These are phyloP conservation scores for Falco punctatus DNA, from an alignment of 2,113 vertebrate genomes.

Conservation along the genomic window DNA sequence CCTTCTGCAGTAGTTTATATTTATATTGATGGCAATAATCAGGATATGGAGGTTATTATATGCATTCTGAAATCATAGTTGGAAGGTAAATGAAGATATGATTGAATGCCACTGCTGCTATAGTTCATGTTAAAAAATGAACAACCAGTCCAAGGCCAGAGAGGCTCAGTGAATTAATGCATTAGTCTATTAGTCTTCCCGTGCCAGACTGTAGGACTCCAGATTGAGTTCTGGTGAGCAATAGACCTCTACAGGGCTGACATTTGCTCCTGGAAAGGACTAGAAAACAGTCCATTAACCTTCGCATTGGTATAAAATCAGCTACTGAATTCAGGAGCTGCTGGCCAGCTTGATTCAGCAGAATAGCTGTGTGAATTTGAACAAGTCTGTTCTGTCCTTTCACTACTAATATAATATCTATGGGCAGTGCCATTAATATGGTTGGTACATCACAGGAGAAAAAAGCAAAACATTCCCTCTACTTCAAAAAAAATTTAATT, in stretches of 20 bases:
- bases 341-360: not conserved
- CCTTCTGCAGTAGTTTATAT: constrained; percentile 2
- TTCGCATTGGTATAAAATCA: constrained; percentile 28
- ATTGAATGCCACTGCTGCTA: constrained; percentile 46
- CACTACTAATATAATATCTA: not conserved
- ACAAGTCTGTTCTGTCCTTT: not conserved
- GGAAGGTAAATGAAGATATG: constrained; percentile 56
- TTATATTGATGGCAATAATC: constrained; percentile 46
- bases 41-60: constrained; percentile 19
- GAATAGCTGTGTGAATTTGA: not conserved
- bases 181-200: constrained; percentile 42
- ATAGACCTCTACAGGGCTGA: constrained; percentile 24
- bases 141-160: not conserved
- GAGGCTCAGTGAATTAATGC: constrained; percentile 34
- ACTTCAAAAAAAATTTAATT: not conserved
- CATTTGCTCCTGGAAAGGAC: constrained; percentile 27
- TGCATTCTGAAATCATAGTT: constrained; percentile 38
- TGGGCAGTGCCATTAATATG: not conserved
- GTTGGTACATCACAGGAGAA: not conserved
- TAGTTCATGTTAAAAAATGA: constrained; percentile 49
- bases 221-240: constrained; percentile 36
- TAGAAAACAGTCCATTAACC: constrained; percentile 33
- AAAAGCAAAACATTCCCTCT: not conserved
- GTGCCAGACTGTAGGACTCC: not conserved
- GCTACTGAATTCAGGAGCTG: constrained; percentile 6